phyloP scores from a whole-genome alignment of 2,888 invertebrate species.

The Dicyrtoma fusca region DNA sequence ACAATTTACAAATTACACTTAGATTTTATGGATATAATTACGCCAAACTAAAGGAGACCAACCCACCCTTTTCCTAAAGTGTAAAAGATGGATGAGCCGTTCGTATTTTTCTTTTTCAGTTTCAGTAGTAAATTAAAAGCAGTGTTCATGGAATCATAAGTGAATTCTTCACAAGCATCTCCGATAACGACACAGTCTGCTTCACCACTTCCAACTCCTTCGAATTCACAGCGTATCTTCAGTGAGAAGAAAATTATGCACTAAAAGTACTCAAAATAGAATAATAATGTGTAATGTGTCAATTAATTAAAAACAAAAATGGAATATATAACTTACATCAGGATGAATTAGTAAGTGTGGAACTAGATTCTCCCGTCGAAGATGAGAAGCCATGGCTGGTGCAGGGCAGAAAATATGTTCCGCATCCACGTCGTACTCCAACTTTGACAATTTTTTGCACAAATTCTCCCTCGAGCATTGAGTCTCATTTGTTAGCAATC shows the following conservation, averaged over 20 bases:
- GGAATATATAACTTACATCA: conserved; percentile 57
- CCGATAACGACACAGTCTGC: conserved; percentile 66
- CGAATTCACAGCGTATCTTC: no score
- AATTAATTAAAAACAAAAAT: no score
- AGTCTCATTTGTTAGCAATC: conserved; percentile 65
- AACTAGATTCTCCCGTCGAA: conserved; percentile 60
- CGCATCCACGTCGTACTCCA: conserved; percentile 61
- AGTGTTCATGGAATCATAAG: conserved; percentile 62
- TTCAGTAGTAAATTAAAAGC: conserved; percentile 61
- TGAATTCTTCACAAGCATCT: conserved; percentile 63
- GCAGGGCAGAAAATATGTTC: conserved; percentile 64
- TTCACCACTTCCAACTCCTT: conserved; percentile 46
- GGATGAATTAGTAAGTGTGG: conserved; percentile 63
- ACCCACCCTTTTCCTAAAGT: conserved; percentile 59
- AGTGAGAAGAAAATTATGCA: no score
- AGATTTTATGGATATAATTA: no score
- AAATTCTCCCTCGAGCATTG: conserved; percentile 60
- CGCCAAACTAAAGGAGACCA: no score
- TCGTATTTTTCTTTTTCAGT: conserved; percentile 41
- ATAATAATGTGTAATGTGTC: conserved; percentile 9
- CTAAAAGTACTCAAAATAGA: no score
- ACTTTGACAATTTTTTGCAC: conserved; percentile 59
- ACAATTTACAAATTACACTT: no score
- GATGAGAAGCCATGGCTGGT: conserved; percentile 61
- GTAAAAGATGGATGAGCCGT: conserved; percentile 58